Evolutionary conservation across 1,140 invertebrate genomes (phyloP), one percentile per base, ranked within the genome.

Genomic region (Aphelinus certus): DNA sequence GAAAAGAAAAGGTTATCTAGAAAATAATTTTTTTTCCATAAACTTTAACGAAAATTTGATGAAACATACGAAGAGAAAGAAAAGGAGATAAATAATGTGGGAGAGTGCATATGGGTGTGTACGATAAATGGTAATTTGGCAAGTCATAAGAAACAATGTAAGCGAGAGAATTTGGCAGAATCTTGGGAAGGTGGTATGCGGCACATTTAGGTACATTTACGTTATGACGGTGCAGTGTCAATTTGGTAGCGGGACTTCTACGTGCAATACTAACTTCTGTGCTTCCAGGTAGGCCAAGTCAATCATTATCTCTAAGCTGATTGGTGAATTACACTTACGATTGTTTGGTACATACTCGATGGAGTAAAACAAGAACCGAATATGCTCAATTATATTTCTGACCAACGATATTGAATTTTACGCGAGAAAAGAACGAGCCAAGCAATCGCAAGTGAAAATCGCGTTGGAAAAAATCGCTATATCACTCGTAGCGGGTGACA

Each of bases 211-310:
- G 76, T 78, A 77, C 76, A 79, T 79, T 83, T 83, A 85, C 85
- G 83, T 86, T 85, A 85, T 79, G 85, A 87, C 87, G 86, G 86
- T 88, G 85, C 86, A 88, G 87, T 87, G 85, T 87, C 84, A 80
- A 87, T 87, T 85, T 88, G 87, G 86, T 88, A 88, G 86, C 86
- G 86, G 86, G 86, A 86, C 83, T 84, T 81, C 86, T 87, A 87
- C 86, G 85, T 84, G 83, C 81, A 87, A 88, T 88, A 88, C 87
- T 88, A 88, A 88, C 86, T 88, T 88, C 87, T 88, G 87, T 88
- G 87, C 87, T 88, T 88, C 81, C 85, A 88, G 87, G 87, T 88
- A 88, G 87, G 87, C 86, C 86, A 88, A 88, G 83, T 87, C 86
- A 87, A 82, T 88, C 86, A 87, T 88, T 87, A 87, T 88, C 87